Conservation (phyloP, 1,140 invertebrate genomes). For the Zaprionus capensis region DNA sequence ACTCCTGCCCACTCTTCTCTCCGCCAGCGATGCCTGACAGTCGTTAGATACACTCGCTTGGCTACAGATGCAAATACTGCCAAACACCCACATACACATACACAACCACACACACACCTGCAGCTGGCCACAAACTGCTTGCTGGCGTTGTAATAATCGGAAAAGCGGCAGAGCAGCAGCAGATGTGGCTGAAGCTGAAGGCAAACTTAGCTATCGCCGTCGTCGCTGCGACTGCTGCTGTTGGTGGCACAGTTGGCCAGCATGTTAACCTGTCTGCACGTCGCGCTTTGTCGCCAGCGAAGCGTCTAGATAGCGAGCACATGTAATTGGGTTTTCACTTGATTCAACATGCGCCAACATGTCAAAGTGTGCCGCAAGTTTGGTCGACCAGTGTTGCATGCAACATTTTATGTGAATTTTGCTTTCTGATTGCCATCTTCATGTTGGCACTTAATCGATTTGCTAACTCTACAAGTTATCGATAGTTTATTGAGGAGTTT, state of each 20-base stretch:
- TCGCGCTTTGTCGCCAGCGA: constrained; percentile 63
- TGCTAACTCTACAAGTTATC: neutral
- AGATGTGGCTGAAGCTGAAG: constrained; percentile 16
- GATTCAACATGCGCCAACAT: constrained; percentile 77
- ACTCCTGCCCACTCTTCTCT: neutral
- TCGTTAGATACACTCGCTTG: constrained; percentile 30
- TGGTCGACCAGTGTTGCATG: constrained; percentile 25
- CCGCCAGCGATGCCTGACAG: constrained; percentile 15
- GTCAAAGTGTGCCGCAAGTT: constrained; percentile 72
- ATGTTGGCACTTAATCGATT: neutral
- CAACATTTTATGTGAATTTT: constrained; percentile 4
- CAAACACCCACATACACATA: constrained; percentile 27
- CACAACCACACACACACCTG: constrained; percentile 6
- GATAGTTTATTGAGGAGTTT: neutral
- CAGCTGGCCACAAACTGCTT: constrained; percentile 48
- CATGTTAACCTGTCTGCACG: constrained; percentile 74
- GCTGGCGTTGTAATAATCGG: constrained; percentile 60
- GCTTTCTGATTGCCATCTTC: neutral
- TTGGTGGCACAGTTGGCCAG: constrained; percentile 62
- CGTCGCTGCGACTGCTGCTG: neutral
- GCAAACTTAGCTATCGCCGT: constrained; percentile 1
- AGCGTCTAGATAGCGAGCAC: constrained; percentile 62
- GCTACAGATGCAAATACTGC: constrained; percentile 38
- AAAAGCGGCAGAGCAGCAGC: neutral
- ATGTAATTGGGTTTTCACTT: constrained; percentile 80